Conservation (phyloP, 2,797 vertebrate genomes). For the Eulemur mongoz region DNA sequence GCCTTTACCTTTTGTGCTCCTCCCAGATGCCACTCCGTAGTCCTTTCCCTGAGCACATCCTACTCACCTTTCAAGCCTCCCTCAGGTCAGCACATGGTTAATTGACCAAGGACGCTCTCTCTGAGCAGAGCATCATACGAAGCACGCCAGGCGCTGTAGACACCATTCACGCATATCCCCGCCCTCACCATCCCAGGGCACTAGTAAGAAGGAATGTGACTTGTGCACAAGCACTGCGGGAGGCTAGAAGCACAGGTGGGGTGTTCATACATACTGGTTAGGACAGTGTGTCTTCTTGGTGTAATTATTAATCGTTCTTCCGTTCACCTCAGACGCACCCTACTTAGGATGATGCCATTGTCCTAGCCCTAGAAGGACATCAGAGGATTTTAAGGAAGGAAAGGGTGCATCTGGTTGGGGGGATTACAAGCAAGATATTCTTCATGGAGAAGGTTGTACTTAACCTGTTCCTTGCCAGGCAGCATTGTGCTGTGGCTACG, state of each 20-base stretch:
- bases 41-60: neutral
- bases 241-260: neutral
- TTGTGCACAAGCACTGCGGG: neutral
- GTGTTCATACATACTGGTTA: neutral
- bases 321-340: neutral
- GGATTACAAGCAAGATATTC: neutral
- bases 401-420: neutral
- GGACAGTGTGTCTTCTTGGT: neutral
- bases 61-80: neutral
- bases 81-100: neutral
- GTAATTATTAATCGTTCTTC: neutral
- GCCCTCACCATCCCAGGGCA: neutral
- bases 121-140: neutral
- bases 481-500: neutral
- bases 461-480: neutral
- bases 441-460: neutral
- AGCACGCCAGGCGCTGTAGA: accelerated
- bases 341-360: neutral
- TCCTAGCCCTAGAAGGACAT: neutral
- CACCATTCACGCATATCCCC: neutral
- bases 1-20: neutral
- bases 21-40: neutral
- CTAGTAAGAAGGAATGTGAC: no score
- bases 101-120: neutral
- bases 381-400: neutral